Base-by-base conservation (phyloP, 2,888 invertebrate genomes). In the Teinopalpus imperialis region DNA sequence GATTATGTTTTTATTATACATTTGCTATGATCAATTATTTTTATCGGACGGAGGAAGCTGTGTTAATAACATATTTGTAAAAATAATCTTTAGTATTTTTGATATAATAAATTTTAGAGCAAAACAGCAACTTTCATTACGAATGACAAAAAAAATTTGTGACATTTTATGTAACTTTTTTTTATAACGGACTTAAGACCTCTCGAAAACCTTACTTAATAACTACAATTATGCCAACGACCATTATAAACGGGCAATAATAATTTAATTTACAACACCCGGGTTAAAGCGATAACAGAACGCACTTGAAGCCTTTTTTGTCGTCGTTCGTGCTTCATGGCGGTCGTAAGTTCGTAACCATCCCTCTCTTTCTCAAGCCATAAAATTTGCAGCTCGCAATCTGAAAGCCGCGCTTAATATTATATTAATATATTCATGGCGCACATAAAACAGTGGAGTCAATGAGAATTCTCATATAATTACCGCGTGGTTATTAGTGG, bases 361-460 rank as follows among this genome's bases (percentile, higher is more conserved):
- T 63, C 56, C 56, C 51, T 51, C 54, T 59, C 57, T 63, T 61
- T 62, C 59, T 18, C 43, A 4, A 8, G 8, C 56, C 51, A 52
- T 51, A 57, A 57, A 54, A 39, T 48, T 41, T 48, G 18, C 36
- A 30, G 14, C 30, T 31, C 26, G 32, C 24, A 40, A 34, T 45
- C 39, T 27, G 13, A 12, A 27, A 39, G 24, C 24, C 21, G 50
- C 36, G 31, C 63, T 66, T 62, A 66, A 66, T 63, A 69, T 70
- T 71, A 66, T 63, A 69, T 70, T 71, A 69, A 75, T 52, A 46
- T 76, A 74, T 75, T 74, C 69, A 74, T 63, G 65, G 57, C 57
- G 52, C 48, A 59, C 68, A 69, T 67, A 69, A 69, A 69, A 63
- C 63, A 51, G 63, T 39, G 18, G 57, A 69, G 63, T 66, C 68